Evolutionary conservation across 2,797 vertebrate genomes (phyloP).

Genomic region (Acanthurus lineatus): DNA sequence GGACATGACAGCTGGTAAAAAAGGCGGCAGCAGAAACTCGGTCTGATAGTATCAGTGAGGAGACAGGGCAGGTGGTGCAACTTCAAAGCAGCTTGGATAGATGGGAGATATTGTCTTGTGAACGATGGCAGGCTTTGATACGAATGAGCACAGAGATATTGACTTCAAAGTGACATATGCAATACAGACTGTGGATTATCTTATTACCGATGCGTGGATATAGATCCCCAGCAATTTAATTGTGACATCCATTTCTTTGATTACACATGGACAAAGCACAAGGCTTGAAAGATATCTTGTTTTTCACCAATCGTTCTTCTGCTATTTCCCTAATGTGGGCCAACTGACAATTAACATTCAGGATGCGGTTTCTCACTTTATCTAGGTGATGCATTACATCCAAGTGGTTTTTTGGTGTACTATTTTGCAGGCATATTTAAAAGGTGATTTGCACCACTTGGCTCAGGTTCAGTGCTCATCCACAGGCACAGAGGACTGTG

Average conservation of each 20-base stretch:
- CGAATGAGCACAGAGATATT: constrained; percentile 32
- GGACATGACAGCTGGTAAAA: constrained; percentile 34
- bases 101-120: constrained; percentile 48
- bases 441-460: constrained; percentile 47
- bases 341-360: constrained; percentile 41
- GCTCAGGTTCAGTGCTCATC: constrained; percentile 48
- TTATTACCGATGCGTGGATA: constrained; percentile 23
- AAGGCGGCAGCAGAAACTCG: constrained; percentile 11
- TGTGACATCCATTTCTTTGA: constrained; percentile 20
- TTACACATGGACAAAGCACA: constrained; percentile 2
- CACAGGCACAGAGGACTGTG: constrained; percentile 29
- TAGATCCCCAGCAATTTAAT: constrained; percentile 26
- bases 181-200: constrained; percentile 28
- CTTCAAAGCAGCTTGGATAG: constrained; percentile 62
- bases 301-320: background rate
- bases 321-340: constrained; percentile 2
- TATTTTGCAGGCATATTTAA: constrained; percentile 44
- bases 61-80: constrained; percentile 44
- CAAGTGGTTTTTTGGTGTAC: constrained; percentile 27
- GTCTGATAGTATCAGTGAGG: constrained; percentile 47
- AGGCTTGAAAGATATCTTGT: background rate
- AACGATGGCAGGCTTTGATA: constrained; percentile 34
- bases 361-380: constrained; percentile 15
- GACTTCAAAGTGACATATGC: constrained; percentile 53
- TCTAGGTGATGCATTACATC: constrained; percentile 30